phyloP scores from a whole-genome alignment of 1,140 invertebrate genomes.

The Papilio polyxenes region DNA sequence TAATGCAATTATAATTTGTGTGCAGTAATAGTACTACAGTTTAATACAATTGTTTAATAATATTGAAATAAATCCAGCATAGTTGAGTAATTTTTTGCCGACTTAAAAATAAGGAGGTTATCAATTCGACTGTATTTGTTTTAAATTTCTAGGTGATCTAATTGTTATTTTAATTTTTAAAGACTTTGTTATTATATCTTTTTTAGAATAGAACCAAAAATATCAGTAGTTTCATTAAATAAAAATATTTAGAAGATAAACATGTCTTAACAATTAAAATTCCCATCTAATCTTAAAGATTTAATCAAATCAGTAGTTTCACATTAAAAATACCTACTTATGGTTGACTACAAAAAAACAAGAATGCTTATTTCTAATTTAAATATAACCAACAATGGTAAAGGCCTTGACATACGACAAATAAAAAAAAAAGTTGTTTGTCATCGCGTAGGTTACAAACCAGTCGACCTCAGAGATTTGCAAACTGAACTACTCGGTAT shows the following conservation, averaged over 20 bases:
- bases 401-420: constrained; percentile 24
- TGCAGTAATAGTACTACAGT: too few species aligned
- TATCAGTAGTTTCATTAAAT: too few species aligned
- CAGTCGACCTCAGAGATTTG: constrained; percentile 7
- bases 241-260: neutral
- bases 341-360: neutral
- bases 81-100: too few species aligned
- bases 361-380: neutral
- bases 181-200: too few species aligned
- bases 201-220: too few species aligned
- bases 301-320: neutral
- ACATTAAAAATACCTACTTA: neutral
- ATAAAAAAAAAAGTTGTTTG: constrained; percentile 21
- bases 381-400: constrained; percentile 18
- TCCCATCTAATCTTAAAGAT: neutral
- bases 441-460: constrained; percentile 33
- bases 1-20: too few species aligned
- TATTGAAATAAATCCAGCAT: too few species aligned
- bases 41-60: too few species aligned
- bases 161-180: too few species aligned
- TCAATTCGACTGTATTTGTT: too few species aligned
- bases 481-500: neutral
- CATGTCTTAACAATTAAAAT: neutral
- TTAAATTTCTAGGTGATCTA: too few species aligned
- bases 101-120: too few species aligned